These are phyloP conservation scores for Taxidea taxus DNA, from an alignment of 2,113 vertebrate species.

Conservation along the genomic window DNA sequence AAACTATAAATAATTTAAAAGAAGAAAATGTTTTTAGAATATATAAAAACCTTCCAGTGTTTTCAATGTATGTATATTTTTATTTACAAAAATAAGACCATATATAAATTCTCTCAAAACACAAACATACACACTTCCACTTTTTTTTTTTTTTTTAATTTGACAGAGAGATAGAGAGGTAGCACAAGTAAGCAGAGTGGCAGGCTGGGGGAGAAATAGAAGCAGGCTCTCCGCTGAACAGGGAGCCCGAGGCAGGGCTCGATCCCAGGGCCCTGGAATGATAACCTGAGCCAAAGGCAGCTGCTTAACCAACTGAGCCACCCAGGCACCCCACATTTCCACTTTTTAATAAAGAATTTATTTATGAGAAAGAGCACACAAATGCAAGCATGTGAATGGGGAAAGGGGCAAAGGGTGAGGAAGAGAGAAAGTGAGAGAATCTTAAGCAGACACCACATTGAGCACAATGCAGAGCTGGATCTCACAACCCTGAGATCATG, in stretches of 20 bases:
- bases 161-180: too few relatives aligned
- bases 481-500: background rate
- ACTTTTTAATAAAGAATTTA: background rate
- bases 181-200: too few relatives aligned
- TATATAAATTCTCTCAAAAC: background rate
- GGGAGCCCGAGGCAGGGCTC: too few relatives aligned
- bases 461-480: background rate
- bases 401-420: background rate
- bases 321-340: background rate
- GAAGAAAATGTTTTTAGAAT: background rate
- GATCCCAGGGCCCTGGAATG: too few relatives aligned
- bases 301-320: too few relatives aligned
- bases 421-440: background rate
- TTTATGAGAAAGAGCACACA: background rate
- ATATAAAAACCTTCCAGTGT: background rate
- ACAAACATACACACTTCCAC: background rate
- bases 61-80: background rate
- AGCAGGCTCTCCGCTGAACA: too few relatives aligned
- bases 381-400: background rate
- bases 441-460: background rate
- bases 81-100: slow-evolving; percentile 5
- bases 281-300: too few relatives aligned
- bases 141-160: background rate
- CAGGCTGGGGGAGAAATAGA: too few relatives aligned
- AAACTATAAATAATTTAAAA: background rate